Evolutionary conservation across 2,888 invertebrate species (phyloP).

Genomic region (Diloba caeruleocephala): DNA sequence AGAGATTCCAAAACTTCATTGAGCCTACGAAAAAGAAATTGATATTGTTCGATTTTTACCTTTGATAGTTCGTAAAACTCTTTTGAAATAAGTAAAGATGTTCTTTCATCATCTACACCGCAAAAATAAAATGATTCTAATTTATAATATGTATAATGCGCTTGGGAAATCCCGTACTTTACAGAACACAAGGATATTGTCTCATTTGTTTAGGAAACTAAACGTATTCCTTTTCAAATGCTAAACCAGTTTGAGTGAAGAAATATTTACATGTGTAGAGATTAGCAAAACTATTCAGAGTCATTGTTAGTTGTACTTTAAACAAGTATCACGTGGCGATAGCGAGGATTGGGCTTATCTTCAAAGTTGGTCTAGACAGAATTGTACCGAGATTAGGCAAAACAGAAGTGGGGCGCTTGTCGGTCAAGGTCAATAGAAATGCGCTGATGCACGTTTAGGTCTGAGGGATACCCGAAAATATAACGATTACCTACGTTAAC

Average conservation of each 20-base stretch:
- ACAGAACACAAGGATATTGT: constrained; percentile 10
- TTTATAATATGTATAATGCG: background rate
- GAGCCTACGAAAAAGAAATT: constrained; percentile 89
- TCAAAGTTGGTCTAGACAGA: constrained; percentile 50
- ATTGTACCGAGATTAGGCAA: constrained; percentile 39
- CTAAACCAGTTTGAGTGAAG: constrained; percentile 26
- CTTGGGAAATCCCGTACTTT: constrained; percentile 16
- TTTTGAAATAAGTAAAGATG: too few relatives aligned
- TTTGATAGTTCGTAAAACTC: background rate
- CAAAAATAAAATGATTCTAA: constrained; percentile 5
- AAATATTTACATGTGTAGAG: constrained; percentile 26
- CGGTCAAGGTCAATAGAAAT: constrained; percentile 56
- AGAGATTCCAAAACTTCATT: constrained; percentile 93
- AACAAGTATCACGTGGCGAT: constrained; percentile 42
- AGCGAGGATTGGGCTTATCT: constrained; percentile 49
- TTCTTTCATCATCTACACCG: background rate
- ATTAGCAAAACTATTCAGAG: constrained; percentile 31
- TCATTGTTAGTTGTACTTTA: constrained; percentile 26
- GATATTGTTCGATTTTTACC: background rate
- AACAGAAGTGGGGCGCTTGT: constrained; percentile 50
- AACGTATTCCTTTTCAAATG: constrained; percentile 27
- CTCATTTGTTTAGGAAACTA: constrained; percentile 31
- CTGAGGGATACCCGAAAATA: constrained; percentile 33
- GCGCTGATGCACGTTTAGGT: constrained; percentile 23
- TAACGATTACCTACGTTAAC: constrained; percentile 2